Evolutionary conservation across 2,888 invertebrate species (phyloP).

Genomic region (Caenorhabditis sp.): DNA sequence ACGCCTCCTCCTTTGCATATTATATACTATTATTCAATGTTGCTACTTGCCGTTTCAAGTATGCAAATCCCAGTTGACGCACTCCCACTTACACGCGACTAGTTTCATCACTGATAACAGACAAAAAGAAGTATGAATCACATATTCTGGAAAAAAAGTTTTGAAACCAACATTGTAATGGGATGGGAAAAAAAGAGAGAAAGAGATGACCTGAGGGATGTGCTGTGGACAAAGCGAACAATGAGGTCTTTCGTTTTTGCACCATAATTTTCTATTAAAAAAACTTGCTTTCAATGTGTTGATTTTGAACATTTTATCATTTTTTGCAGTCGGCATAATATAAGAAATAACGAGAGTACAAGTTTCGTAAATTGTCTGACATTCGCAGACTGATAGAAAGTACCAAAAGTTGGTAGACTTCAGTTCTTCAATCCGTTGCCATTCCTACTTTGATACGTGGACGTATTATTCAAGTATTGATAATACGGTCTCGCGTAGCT

Average conservation of each 20-base stretch:
- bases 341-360: too few relatives aligned
- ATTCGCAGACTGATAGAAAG: too few relatives aligned
- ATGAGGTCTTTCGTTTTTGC: too few relatives aligned
- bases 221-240: too few relatives aligned
- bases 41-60: conserved; percentile 49
- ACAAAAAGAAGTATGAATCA: conserved; percentile 21
- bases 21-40: conserved; percentile 61
- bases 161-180: too few relatives aligned
- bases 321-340: too few relatives aligned
- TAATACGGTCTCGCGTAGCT: conserved; percentile 23
- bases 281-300: too few relatives aligned
- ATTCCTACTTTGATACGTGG: conserved; percentile 18
- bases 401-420: too few relatives aligned
- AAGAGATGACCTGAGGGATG: too few relatives aligned
- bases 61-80: conserved; percentile 60
- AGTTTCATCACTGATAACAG: conserved; percentile 30
- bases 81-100: conserved; percentile 23
- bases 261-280: too few relatives aligned
- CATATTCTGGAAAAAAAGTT: background rate
- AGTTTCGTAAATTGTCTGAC: too few relatives aligned
- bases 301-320: too few relatives aligned
- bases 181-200: background rate
- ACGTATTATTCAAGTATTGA: conserved; percentile 31
- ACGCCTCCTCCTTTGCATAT: conserved; percentile 57
- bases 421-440: background rate